A percentile compares a stretch with the other conserved stretches of the same genome.
phyloP scores from a whole-genome alignment of 2,888 invertebrate genomes.

The Tetheella fluctuosa region DNA sequence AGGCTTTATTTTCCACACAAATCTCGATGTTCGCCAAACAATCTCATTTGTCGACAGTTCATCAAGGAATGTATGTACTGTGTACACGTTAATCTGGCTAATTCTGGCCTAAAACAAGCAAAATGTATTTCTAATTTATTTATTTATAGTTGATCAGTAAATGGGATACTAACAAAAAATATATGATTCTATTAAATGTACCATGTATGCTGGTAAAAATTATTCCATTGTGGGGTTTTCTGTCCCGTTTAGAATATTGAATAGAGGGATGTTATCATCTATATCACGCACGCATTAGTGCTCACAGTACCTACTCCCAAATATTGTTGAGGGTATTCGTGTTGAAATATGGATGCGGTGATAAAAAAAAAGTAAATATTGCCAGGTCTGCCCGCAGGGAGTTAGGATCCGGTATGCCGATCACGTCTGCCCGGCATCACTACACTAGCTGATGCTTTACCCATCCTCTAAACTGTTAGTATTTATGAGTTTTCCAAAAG shows the following conservation, averaged over 20 bases:
- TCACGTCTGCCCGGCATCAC: constrained; percentile 65
- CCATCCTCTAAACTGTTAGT: constrained; percentile 52
- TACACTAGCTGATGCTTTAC: constrained; percentile 50
- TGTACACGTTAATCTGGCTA: too few relatives aligned
- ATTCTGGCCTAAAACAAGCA: too few relatives aligned
- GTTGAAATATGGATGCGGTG: constrained; percentile 79
- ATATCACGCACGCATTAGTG: constrained; percentile 78
- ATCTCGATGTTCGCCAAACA: too few relatives aligned
- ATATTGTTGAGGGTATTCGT: constrained; percentile 73
- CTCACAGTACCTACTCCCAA: constrained; percentile 63
- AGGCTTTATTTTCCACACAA: too few relatives aligned
- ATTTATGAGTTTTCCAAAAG: too few relatives aligned
- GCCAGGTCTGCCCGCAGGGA: constrained; percentile 61
- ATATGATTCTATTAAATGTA: too few relatives aligned
- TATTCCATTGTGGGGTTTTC: constrained; percentile 44
- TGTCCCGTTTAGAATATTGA: constrained; percentile 56
- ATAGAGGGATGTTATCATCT: constrained; percentile 58
- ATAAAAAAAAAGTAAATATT: constrained; percentile 77
- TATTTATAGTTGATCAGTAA: too few relatives aligned
- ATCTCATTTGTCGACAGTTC: too few relatives aligned
- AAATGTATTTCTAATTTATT: too few relatives aligned
- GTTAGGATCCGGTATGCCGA: constrained; percentile 50
- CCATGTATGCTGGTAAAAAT: too few relatives aligned
- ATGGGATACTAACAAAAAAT: too few relatives aligned
- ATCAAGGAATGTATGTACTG: too few relatives aligned